Evolutionary conservation across 2,113 vertebrate species (phyloP).

Genomic region (Capra hircus): DNA sequence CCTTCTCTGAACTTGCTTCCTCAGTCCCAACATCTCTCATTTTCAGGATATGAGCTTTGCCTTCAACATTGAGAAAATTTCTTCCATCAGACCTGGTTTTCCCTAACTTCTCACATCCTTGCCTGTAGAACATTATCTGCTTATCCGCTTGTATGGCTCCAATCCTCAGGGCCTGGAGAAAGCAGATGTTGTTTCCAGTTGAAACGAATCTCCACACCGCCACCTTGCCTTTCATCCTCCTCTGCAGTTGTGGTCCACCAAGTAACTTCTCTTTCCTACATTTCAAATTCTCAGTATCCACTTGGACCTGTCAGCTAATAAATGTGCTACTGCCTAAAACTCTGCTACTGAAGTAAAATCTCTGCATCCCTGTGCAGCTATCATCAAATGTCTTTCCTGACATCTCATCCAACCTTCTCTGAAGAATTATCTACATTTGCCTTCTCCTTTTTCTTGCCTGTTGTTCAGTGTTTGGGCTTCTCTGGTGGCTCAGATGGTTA

Average conservation of each 20-base stretch:
- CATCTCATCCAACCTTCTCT: not conserved
- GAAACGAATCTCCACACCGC: not conserved
- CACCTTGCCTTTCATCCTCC: not conserved
- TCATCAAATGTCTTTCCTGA: no score
- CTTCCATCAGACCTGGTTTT: not conserved
- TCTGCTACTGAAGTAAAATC: not conserved
- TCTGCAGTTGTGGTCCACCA: not conserved
- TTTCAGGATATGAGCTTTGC: not conserved
- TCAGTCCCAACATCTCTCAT: not conserved
- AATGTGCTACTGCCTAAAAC: not conserved
- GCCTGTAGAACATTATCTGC: not conserved
- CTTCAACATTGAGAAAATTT: not conserved
- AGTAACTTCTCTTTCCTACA: not conserved
- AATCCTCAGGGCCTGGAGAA: not conserved
- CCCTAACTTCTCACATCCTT: not conserved
- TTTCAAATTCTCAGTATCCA: not conserved
- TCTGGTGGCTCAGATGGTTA: not conserved
- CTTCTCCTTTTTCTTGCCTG: not conserved
- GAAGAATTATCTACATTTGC: not conserved
- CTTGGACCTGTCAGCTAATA: not conserved
- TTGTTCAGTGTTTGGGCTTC: not conserved
- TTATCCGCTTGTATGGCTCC: not conserved
- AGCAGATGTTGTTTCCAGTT: not conserved
- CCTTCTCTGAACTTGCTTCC: not conserved
- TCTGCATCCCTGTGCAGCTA: rapidly evolving